These are phyloP conservation scores for Erebia epiphron DNA, from an alignment of 2,888 invertebrate genomes.

Conservation along the genomic window DNA sequence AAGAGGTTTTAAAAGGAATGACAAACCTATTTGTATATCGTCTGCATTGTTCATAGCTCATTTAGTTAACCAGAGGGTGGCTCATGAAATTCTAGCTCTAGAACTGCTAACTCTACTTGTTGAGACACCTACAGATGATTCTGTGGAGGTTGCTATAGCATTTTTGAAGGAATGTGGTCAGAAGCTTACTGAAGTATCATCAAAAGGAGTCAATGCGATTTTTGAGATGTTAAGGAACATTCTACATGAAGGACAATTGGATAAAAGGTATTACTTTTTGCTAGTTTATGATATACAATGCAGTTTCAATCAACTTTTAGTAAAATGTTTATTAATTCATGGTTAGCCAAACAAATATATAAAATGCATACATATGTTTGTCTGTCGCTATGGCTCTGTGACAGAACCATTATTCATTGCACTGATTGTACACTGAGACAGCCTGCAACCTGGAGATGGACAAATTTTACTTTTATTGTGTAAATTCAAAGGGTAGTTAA, in stretches of 20 bases:
- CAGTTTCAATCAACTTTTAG: too few relatives aligned
- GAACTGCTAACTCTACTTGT: constrained; percentile 96
- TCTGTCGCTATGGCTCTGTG: too few relatives aligned
- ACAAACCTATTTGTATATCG: constrained; percentile 95
- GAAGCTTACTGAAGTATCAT: constrained; percentile 91
- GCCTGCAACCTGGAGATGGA: too few relatives aligned
- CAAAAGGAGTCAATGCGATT: constrained; percentile 91
- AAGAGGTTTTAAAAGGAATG: constrained; percentile 95
- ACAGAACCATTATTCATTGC: too few relatives aligned
- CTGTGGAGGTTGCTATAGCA: constrained; percentile 97
- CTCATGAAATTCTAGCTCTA: constrained; percentile 97
- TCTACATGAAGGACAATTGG: constrained; percentile 95
- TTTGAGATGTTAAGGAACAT: constrained; percentile 98
- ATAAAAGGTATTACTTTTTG: constrained; percentile 77
- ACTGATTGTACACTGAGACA: too few relatives aligned
- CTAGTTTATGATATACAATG: background rate
- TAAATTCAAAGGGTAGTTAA: too few relatives aligned
- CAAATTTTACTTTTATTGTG: too few relatives aligned
- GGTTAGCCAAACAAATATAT: too few relatives aligned
- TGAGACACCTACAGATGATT: constrained; percentile 98
- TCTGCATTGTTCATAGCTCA: constrained; percentile 97
- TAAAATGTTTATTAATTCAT: too few relatives aligned
- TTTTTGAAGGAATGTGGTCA: constrained; percentile 98
- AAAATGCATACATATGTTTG: too few relatives aligned
- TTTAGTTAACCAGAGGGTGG: constrained; percentile 98